phyloP scores from a whole-genome alignment of 2,113 vertebrate genomes.

The Antennarius striatus region DNA sequence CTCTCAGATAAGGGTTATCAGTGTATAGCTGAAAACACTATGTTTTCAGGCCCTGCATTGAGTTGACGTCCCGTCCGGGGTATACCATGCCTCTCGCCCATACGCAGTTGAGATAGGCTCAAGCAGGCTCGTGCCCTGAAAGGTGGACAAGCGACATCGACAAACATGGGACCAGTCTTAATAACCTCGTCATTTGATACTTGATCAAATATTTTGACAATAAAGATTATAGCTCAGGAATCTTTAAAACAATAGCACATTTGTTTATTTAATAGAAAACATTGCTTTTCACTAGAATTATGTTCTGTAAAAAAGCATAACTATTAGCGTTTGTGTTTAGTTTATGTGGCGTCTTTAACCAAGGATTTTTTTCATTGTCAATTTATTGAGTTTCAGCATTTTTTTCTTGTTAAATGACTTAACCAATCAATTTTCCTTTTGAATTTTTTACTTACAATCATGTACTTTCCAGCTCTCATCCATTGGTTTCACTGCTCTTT shows the following conservation, averaged over 20 bases:
- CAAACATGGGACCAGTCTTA: too few relatives aligned
- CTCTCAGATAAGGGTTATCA: too few relatives aligned
- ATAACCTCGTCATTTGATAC: too few relatives aligned
- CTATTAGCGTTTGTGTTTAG: not conserved
- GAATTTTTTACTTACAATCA: not conserved
- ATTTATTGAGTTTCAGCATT: not conserved
- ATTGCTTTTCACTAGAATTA: not conserved
- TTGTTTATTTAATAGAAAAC: not conserved
- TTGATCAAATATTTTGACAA: too few relatives aligned
- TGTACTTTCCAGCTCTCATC: slow-evolving; percentile 11
- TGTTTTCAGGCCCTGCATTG: too few relatives aligned
- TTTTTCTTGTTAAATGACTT: not conserved
- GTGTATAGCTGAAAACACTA: too few relatives aligned
- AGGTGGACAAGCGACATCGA: too few relatives aligned
- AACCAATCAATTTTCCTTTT: not conserved
- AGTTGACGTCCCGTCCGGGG: too few relatives aligned
- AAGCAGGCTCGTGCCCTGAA: too few relatives aligned
- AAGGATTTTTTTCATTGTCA: not conserved
- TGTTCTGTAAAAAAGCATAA: not conserved
- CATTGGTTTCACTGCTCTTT: slow-evolving; percentile 14
- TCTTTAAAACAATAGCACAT: not conserved
- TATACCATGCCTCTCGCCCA: too few relatives aligned
- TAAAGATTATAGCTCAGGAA: not conserved
- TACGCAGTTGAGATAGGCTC: too few relatives aligned
- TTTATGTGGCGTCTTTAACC: not conserved